Conservation (phyloP, 2,113 vertebrate genomes). For the Delphinapterus leucas region DNA sequence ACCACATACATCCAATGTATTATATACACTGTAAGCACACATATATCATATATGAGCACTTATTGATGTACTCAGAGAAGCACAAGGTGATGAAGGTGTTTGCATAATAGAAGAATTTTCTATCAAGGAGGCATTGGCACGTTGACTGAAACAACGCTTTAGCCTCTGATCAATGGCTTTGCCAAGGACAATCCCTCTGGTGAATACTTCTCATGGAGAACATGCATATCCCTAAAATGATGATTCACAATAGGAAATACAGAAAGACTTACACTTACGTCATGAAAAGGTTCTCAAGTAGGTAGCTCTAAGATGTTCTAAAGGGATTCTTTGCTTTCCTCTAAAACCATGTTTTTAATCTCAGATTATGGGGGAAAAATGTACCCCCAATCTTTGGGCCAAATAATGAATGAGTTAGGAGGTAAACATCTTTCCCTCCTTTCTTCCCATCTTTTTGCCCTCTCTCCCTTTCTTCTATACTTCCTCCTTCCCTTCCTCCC, state of each 20-base stretch:
- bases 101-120: constrained; percentile 10
- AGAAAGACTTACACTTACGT: neutral
- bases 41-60: constrained; percentile 67
- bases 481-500: neutral
- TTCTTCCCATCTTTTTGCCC: too few relatives aligned
- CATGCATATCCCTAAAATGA: neutral
- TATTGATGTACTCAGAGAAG: constrained; percentile 45
- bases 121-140: constrained; percentile 32
- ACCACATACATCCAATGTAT: constrained; percentile 65
- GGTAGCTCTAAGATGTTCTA: neutral
- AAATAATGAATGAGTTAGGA: neutral
- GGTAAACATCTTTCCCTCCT: neutral
- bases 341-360: neutral
- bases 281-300: neutral
- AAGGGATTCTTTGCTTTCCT: constrained; percentile 16
- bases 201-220: neutral
- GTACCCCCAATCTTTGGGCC: neutral
- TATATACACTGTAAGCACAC: constrained; percentile 70
- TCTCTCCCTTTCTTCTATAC: neutral
- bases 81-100: constrained; percentile 64
- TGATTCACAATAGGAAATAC: neutral
- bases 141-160: constrained; percentile 46
- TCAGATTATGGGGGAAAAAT: neutral
- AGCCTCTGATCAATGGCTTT: constrained; percentile 54
- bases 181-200: constrained; percentile 41